Conservation (phyloP, 2,113 vertebrate species). For the Bubo bubo region DNA sequence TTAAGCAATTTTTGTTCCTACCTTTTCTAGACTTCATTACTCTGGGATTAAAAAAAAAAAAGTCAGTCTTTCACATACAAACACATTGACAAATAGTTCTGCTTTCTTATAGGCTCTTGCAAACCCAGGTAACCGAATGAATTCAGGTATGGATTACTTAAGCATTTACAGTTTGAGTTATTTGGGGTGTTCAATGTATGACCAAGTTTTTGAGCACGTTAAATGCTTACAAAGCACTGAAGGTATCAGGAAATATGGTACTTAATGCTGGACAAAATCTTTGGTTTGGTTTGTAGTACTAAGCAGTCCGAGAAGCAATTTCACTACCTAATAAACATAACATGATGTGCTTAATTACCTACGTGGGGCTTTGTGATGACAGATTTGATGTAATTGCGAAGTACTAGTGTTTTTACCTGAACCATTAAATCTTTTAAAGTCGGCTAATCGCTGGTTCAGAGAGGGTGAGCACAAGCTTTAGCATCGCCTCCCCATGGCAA, state of each 20-base stretch:
- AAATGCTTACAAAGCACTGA: neutral
- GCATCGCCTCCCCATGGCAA: neutral
- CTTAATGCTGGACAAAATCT: neutral
- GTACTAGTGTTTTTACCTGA: neutral
- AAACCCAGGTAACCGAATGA: neutral
- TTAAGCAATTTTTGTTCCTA: neutral
- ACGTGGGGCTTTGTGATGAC: neutral
- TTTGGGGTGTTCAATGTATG: neutral
- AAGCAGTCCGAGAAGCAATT: neutral
- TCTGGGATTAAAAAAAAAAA: neutral
- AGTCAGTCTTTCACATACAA: neutral
- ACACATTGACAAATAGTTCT: neutral
- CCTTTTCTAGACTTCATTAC: neutral
- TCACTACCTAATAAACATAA: neutral
- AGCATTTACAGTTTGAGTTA: neutral
- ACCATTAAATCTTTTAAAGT: neutral
- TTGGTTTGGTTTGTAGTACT: neutral
- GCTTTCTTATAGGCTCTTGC: neutral
- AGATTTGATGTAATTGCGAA: neutral
- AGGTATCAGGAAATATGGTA: neutral
- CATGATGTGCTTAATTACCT: accelerated
- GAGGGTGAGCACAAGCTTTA: neutral
- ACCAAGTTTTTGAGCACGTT: neutral
- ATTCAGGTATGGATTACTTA: neutral
- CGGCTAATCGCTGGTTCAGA: neutral